Evolutionary conservation across 2,888 invertebrate species (phyloP).

Genomic region (Himalopsyche kuldschensis): DNA sequence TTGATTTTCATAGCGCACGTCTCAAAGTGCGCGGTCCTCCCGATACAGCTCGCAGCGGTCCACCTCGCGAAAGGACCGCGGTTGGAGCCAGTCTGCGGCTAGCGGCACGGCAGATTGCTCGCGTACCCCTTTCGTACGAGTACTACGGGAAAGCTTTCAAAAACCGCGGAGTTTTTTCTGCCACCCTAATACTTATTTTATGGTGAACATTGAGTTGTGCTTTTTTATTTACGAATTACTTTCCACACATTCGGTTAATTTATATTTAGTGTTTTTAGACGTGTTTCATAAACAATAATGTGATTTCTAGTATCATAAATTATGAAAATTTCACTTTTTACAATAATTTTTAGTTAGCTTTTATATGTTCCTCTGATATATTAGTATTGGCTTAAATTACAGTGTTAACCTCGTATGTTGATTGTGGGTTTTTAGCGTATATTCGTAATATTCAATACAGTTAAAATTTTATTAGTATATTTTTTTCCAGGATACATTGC

Average conservation of each 20-base stretch:
- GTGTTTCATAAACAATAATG: neutral
- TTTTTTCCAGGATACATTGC: neutral
- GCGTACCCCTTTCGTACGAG: neutral
- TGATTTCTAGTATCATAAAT: too few species aligned
- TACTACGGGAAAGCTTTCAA: neutral
- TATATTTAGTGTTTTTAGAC: too few species aligned
- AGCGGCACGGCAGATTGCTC: neutral
- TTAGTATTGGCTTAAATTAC: too few species aligned
- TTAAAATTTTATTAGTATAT: neutral
- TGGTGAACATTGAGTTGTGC: neutral
- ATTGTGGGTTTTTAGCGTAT: too few species aligned
- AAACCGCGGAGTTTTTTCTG: neutral
- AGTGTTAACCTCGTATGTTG: too few species aligned
- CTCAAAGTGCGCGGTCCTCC: neutral
- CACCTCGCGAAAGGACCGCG: neutral
- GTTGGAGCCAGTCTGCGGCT: neutral
- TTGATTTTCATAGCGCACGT: neutral
- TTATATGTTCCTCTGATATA: too few species aligned
- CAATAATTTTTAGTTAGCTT: too few species aligned
- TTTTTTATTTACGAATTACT: too few species aligned
- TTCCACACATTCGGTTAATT: too few species aligned
- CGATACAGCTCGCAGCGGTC: neutral
- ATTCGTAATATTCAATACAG: neutral
- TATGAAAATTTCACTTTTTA: too few species aligned
- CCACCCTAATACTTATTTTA: neutral